Conservation (phyloP, 1,140 invertebrate genomes). For the Aphidius ervi region DNA sequence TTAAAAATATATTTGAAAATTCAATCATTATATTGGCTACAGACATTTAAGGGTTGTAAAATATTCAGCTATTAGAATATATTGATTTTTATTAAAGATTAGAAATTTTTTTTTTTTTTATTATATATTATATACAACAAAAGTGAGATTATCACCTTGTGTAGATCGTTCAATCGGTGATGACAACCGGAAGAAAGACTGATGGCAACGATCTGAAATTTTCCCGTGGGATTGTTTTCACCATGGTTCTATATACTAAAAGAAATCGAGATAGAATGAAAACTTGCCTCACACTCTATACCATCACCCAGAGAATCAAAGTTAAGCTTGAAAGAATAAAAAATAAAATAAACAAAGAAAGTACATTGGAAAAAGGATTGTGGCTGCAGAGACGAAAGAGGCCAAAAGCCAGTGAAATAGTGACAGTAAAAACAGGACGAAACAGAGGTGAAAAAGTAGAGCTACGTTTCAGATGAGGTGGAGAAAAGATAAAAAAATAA, state of each 20-base stretch:
- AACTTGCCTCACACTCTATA: constrained; percentile 7
- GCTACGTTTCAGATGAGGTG: neutral
- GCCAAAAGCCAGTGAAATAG: constrained; percentile 5
- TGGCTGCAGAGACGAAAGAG: neutral
- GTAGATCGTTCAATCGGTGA: constrained; percentile 25
- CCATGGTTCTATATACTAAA: neutral
- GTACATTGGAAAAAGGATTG: constrained; percentile 20
- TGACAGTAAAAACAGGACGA: constrained; percentile 19
- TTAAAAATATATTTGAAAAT: too few relatives aligned
- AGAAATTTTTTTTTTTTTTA: neutral
- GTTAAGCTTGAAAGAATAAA: neutral
- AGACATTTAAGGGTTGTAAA: neutral
- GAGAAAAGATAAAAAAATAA: neutral
- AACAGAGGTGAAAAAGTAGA: constrained; percentile 17
- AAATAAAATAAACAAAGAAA: neutral
- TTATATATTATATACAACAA: neutral
- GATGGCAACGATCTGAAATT: constrained; percentile 23
- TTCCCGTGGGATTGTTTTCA: constrained; percentile 24
- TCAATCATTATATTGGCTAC: neutral
- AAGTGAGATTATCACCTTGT: constrained; percentile 29
- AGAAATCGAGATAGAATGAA: constrained; percentile 9
- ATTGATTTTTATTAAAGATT: too few relatives aligned
- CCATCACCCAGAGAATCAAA: neutral
- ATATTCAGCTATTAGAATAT: too few relatives aligned
- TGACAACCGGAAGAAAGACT: constrained; percentile 23